Percentiles rank a stretch among this genome's conserved stretches.
These are phyloP conservation scores for Hippocampus zosterae DNA, from an alignment of 2,113 vertebrate species.

Conservation along the genomic window DNA sequence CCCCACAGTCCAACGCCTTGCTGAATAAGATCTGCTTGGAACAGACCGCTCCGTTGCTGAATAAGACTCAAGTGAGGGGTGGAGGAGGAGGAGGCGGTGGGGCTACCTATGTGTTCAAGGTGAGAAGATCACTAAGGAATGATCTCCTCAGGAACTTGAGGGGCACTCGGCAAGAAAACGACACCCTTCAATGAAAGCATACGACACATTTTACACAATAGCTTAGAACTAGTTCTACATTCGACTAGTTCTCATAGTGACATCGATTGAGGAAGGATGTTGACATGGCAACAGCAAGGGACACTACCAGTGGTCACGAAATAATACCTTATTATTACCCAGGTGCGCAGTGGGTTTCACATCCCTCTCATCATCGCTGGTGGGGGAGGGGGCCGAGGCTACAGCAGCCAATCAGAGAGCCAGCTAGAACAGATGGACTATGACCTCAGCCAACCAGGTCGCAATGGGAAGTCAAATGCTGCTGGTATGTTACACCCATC, in stretches of 20 bases:
- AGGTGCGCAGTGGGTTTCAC: constrained; percentile 82
- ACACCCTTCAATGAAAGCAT: neutral
- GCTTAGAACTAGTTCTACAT: neutral
- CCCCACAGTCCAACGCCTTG: constrained; percentile 72
- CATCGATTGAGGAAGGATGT: neutral
- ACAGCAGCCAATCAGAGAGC: constrained; percentile 73
- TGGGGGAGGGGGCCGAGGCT: constrained; percentile 91
- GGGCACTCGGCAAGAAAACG: neutral
- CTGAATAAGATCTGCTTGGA: constrained; percentile 88
- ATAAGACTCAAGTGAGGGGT: constrained; percentile 85
- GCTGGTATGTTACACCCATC: constrained; percentile 74
- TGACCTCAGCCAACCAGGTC: constrained; percentile 78
- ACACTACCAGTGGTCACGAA: neutral
- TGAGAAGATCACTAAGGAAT: constrained; percentile 44
- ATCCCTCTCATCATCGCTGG: constrained; percentile 90
- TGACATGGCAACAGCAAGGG: neutral
- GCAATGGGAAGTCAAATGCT: constrained; percentile 87
- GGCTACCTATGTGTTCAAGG: constrained; percentile 96
- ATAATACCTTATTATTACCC: constrained; percentile 29
- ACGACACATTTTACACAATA: neutral
- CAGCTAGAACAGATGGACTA: constrained; percentile 84
- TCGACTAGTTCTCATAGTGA: neutral
- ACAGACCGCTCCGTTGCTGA: constrained; percentile 83
- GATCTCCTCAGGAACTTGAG: neutral
- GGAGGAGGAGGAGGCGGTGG: constrained; percentile 93